A percentile compares a stretch with the other conserved stretches of the same genome.
Conservation (phyloP, 2,113 vertebrate species). For the Proterorhinus semilunaris region DNA sequence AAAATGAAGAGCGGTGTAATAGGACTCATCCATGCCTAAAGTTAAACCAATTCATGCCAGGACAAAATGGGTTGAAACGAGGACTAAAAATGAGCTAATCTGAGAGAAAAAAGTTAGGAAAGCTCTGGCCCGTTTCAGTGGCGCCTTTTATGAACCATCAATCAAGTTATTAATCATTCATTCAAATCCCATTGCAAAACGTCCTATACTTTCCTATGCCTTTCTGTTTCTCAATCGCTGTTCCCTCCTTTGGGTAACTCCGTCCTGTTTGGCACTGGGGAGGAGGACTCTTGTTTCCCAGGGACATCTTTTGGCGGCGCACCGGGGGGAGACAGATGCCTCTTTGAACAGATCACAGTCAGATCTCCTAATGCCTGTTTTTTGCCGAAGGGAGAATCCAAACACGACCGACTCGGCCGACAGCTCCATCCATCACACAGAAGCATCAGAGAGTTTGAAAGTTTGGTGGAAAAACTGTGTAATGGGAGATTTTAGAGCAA, state of each 20-base stretch:
- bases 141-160: too few relatives aligned
- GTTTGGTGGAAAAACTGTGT: background rate
- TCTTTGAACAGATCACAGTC: conserved; percentile 47
- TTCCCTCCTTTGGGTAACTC: conserved; percentile 10
- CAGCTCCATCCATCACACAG: conserved; percentile 21
- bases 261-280: conserved; percentile 31
- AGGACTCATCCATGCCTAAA: too few relatives aligned
- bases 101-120: too few relatives aligned
- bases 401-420: conserved; percentile 13
- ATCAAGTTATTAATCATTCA: too few relatives aligned
- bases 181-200: too few relatives aligned
- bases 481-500: background rate
- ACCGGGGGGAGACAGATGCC: conserved; percentile 58
- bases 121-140: too few relatives aligned
- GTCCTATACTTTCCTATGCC: background rate
- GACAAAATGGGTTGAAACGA: too few relatives aligned
- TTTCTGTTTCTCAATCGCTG: background rate
- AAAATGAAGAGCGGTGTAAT: too few relatives aligned
- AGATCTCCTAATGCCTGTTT: conserved; percentile 51
- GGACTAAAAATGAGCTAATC: too few relatives aligned
- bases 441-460: conserved; percentile 18
- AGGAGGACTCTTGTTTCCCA: conserved; percentile 13
- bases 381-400: conserved; percentile 29
- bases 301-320: conserved; percentile 43
- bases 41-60: too few relatives aligned